Evolutionary conservation across 2,888 invertebrate species (phyloP).

Genomic region (Microplitis manilae): DNA sequence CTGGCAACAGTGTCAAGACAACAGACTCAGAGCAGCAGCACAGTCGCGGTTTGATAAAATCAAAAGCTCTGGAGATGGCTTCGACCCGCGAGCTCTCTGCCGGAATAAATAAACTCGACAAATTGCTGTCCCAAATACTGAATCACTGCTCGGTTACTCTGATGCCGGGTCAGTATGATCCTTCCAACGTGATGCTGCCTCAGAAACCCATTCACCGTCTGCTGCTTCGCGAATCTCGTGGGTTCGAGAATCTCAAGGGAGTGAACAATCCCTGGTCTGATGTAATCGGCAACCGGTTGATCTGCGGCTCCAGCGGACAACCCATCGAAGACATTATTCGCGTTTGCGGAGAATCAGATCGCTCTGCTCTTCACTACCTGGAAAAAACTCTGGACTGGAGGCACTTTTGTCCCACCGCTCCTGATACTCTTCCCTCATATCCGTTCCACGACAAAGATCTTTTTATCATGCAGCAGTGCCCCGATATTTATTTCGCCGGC

Average conservation of each 20-base stretch:
- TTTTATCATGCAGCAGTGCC: conserved; percentile 87
- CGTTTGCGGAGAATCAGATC: conserved; percentile 77
- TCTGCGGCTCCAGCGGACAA: conserved; percentile 82
- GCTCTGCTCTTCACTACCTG: conserved; percentile 79
- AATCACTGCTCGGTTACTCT: conserved; percentile 78
- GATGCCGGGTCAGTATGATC: conserved; percentile 95
- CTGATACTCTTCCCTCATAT: conserved; percentile 92
- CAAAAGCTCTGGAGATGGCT: conserved; percentile 48
- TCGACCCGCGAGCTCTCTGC: conserved; percentile 51
- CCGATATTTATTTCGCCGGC: conserved; percentile 91
- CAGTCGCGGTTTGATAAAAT: conserved; percentile 47
- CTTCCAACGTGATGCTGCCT: conserved; percentile 90
- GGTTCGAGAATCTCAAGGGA: conserved; percentile 79
- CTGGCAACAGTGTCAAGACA: conserved; percentile 74
- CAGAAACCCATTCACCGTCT: conserved; percentile 94
- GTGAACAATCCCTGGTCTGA: conserved; percentile 86
- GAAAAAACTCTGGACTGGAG: conserved; percentile 88
- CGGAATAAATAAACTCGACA: conserved; percentile 58
- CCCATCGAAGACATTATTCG: conserved; percentile 85
- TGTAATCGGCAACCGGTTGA: conserved; percentile 58
- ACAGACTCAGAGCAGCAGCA: conserved; percentile 30
- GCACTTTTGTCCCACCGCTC: conserved; percentile 94
- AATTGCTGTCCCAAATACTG: conserved; percentile 59
- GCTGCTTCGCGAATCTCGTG: conserved; percentile 61
- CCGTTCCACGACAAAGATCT: conserved; percentile 90